phyloP scores from a whole-genome alignment of 1,140 invertebrate species.

The Drosophila lacteicornis region DNA sequence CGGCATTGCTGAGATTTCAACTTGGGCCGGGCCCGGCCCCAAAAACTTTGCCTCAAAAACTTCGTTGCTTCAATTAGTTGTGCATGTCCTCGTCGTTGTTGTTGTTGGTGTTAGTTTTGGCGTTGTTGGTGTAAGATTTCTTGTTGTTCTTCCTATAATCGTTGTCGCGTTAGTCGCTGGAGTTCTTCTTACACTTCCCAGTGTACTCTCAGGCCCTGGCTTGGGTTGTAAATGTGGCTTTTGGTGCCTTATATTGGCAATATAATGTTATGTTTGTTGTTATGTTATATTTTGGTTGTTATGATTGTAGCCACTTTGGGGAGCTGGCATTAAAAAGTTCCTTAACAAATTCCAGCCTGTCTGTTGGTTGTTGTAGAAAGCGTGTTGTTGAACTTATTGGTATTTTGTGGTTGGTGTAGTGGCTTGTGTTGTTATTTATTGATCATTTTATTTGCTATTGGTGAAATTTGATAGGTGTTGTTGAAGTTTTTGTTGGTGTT shows the following conservation, averaged over 20 bases:
- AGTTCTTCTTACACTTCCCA: not conserved
- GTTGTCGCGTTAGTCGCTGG: slow-evolving; percentile 3
- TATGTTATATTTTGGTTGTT: not conserved
- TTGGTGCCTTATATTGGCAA: not conserved
- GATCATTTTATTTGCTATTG: not conserved
- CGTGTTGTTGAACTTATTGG: not conserved
- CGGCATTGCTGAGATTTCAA: slow-evolving; percentile 61
- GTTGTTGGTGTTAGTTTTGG: slow-evolving; percentile 3
- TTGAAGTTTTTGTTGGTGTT: not conserved
- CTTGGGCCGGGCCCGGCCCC: slow-evolving; percentile 17
- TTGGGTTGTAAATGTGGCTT: not conserved
- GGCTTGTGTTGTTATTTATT: not conserved
- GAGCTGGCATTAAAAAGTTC: no score
- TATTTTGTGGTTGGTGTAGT: no score
- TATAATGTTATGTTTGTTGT: slow-evolving; percentile 8
- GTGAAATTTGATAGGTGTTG: not conserved
- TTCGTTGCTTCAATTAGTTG: slow-evolving; percentile 47
- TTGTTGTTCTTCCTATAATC: slow-evolving; percentile 16
- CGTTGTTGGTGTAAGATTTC: slow-evolving; percentile 11
- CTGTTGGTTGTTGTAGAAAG: not conserved
- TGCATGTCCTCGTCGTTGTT: not conserved
- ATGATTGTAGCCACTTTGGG: not conserved
- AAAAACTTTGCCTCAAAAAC: slow-evolving; percentile 51
- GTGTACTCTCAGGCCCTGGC: not conserved
- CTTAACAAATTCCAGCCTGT: no score